Percentiles rank a stretch among this genome's conserved stretches.
Conservation (phyloP, 2,888 invertebrate species). For the Andrena praecox region DNA sequence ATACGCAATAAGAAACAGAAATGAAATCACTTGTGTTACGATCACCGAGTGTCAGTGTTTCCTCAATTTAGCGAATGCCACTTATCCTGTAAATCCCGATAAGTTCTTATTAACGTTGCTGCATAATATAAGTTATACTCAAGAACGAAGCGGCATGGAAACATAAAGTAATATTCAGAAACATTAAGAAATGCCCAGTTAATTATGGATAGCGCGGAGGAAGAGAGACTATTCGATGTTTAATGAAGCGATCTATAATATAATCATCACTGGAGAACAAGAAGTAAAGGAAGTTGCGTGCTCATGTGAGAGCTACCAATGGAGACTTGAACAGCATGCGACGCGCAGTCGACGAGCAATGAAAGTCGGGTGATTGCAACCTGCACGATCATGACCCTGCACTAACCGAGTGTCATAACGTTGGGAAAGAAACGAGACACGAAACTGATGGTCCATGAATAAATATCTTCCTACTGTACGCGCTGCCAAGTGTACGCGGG, state of each 20-base stretch:
- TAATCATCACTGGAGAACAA: neutral
- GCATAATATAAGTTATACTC: no score
- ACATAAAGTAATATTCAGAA: neutral
- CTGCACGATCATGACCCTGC: constrained; percentile 56
- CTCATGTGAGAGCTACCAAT: constrained; percentile 10
- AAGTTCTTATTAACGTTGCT: no score
- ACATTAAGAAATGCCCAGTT: neutral
- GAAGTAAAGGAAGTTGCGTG: neutral
- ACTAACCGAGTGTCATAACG: constrained; percentile 49
- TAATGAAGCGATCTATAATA: neutral
- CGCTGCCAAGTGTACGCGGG: constrained; percentile 8
- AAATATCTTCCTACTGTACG: constrained; percentile 49
- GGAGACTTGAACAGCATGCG: constrained; percentile 23
- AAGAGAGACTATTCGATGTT: neutral
- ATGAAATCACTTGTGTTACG: no score
- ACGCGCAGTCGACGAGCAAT: constrained; percentile 22
- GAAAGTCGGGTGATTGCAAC: constrained; percentile 39
- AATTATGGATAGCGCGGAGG: neutral
- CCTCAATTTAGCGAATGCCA: no score
- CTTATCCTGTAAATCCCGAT: no score
- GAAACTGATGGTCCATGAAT: constrained; percentile 54
- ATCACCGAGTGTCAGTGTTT: no score
- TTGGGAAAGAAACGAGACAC: constrained; percentile 36
- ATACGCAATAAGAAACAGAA: no score
- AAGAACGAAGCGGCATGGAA: neutral